phyloP scores from a whole-genome alignment of 2,888 invertebrate genomes.

The Xestia sexstrigata region DNA sequence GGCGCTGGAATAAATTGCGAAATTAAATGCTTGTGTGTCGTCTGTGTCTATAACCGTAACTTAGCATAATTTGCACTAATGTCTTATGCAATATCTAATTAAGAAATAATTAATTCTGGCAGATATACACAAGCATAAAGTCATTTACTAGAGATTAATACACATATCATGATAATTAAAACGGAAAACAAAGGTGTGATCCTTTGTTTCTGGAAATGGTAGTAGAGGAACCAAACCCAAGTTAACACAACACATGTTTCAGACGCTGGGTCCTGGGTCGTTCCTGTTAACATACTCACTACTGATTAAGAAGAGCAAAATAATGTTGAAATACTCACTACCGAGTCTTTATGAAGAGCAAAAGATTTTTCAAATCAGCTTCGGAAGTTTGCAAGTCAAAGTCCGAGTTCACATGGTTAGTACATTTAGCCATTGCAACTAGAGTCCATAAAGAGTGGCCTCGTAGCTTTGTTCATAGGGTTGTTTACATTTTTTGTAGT shows the following conservation, averaged over 20 bases:
- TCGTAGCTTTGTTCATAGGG: not conserved
- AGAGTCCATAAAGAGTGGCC: not conserved
- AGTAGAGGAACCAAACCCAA: not conserved
- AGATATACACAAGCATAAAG: not conserved
- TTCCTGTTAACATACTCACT: not conserved
- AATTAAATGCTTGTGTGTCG: not conserved
- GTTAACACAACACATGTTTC: too few relatives aligned
- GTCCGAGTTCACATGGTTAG: not conserved
- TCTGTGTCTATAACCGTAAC: not conserved
- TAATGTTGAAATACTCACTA: not conserved
- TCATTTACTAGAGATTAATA: not conserved
- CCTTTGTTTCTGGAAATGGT: not conserved
- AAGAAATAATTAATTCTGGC: not conserved
- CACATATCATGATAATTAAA: not conserved
- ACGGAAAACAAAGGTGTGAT: not conserved
- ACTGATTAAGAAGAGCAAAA: too few relatives aligned
- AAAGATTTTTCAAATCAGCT: not conserved
- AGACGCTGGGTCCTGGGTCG: not conserved
- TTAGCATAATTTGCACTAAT: not conserved
- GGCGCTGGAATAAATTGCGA: not conserved
- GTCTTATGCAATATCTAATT: conserved; percentile 4
- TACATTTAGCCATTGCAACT: not conserved
- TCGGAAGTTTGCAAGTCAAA: not conserved
- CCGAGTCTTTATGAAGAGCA: too few relatives aligned
- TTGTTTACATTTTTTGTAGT: not conserved